Percentiles rank a stretch among this genome's conserved stretches.
Evolutionary conservation across 2,797 vertebrate genomes (phyloP).

Genomic region (Miichthys miiuy): DNA sequence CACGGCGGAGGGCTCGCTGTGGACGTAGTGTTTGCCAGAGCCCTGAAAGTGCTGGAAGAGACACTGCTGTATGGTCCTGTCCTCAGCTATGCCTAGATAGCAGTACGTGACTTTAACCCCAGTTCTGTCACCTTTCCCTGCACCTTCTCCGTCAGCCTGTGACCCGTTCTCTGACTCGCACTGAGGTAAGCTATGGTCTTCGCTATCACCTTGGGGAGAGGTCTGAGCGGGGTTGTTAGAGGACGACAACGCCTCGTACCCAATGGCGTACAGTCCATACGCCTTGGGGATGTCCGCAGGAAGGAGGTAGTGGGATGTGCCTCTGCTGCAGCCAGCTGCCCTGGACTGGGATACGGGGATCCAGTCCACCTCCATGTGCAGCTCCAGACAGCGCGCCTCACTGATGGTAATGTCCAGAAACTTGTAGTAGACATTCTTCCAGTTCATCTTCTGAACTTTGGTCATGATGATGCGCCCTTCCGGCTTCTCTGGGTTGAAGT

Average conservation of each 20-base stretch:
- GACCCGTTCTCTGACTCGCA: constrained; percentile 59
- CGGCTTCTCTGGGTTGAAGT: constrained; percentile 97
- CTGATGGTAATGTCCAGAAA: constrained; percentile 98
- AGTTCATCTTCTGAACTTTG: constrained; percentile 99
- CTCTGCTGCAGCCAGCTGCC: constrained; percentile 87
- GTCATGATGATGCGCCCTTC: constrained; percentile 96
- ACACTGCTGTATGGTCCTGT: constrained; percentile 95
- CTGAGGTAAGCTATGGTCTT: constrained; percentile 59
- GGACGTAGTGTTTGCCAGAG: constrained; percentile 90
- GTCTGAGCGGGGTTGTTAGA: constrained; percentile 18
- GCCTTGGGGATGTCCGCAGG: constrained; percentile 96
- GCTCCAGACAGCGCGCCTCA: constrained; percentile 94
- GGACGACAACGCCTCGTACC: constrained; percentile 85
- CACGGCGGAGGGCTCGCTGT: constrained; percentile 89
- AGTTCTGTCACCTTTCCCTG: constrained; percentile 63
- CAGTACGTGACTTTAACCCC: constrained; percentile 91
- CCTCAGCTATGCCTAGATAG: constrained; percentile 96
- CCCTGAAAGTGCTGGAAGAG: constrained; percentile 97
- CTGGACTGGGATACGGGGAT: constrained; percentile 93
- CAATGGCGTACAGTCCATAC: constrained; percentile 94
- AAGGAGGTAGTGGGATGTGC: constrained; percentile 93
- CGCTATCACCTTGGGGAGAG: constrained; percentile 30
- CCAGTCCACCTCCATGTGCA: constrained; percentile 99
- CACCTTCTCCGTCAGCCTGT: constrained; percentile 47
- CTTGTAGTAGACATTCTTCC: constrained; percentile 99